A percentile compares a stretch with the other conserved stretches of the same genome.
These are phyloP conservation scores for Olivierus martensii DNA, from an alignment of 1,140 invertebrate species.

Conservation along the genomic window DNA sequence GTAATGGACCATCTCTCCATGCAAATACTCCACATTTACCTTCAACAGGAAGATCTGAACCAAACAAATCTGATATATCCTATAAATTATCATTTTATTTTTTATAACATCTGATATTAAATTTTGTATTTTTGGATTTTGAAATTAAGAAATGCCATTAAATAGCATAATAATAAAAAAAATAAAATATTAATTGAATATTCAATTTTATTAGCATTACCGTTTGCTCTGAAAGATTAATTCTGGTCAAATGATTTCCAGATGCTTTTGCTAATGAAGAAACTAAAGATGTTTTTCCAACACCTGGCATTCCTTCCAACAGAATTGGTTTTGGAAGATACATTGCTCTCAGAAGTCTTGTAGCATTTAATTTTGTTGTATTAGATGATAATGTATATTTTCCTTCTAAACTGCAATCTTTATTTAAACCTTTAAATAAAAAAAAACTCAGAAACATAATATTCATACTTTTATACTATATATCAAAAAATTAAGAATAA, in stretches of 20 bases:
- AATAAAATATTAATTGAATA: slow-evolving; percentile 1
- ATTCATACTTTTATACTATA: no score
- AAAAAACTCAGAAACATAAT: no score
- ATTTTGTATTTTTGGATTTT: no score
- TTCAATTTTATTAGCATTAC: slow-evolving; percentile 37
- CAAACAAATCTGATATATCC: slow-evolving; percentile 96
- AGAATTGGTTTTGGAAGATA: slow-evolving; percentile 80
- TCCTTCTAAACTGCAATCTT: no score
- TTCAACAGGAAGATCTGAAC: slow-evolving; percentile 90
- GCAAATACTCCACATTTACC: slow-evolving; percentile 75
- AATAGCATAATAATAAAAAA: slow-evolving; percentile 7
- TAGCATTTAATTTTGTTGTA: slow-evolving; percentile 66
- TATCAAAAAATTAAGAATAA: no score
- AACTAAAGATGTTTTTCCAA: slow-evolving; percentile 93
- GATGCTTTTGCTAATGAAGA: slow-evolving; percentile 75
- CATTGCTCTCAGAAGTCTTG: slow-evolving; percentile 70
- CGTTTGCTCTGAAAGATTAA: slow-evolving; percentile 98
- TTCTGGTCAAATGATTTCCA: slow-evolving; percentile 65
- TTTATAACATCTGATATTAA: no score
- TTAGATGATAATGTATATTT: slow-evolving; percentile 49
- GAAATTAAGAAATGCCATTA: no score
- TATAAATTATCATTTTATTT: slow-evolving; percentile 25
- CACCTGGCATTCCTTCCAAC: slow-evolving; percentile 93
- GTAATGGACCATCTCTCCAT: slow-evolving; percentile 91
- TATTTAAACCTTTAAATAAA: no score